Conservation (phyloP, 64 coral and sea anemone genomes). For the Montipora foliosa region DNA sequence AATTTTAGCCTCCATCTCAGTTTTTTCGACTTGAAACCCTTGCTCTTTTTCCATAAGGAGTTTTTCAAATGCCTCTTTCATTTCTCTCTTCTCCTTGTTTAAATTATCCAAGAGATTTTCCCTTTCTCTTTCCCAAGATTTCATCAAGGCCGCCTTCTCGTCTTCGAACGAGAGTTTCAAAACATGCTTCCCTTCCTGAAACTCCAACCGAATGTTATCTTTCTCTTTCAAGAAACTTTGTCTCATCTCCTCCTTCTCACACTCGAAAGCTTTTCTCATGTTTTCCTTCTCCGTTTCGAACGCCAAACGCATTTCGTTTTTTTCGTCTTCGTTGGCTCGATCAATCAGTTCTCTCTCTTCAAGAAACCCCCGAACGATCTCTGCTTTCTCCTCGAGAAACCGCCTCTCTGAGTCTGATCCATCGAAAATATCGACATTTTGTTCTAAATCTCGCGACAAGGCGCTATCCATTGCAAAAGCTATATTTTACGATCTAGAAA, state of each 20-base stretch:
- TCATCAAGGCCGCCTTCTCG: constrained; percentile 78
- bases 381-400: constrained; percentile 92
- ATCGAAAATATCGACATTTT: background rate
- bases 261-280: constrained; percentile 86
- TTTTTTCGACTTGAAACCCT: constrained; percentile 80
- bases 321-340: constrained; percentile 84
- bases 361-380: constrained; percentile 95
- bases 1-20: constrained; percentile 79
- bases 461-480: background rate
- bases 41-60: constrained; percentile 75
- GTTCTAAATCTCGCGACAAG: background rate
- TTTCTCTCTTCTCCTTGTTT: constrained; percentile 87
- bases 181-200: constrained; percentile 97
- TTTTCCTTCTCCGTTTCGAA: constrained; percentile 94
- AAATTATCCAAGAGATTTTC: constrained; percentile 75
- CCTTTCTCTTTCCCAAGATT: constrained; percentile 80
- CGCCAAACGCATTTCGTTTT: constrained; percentile 82
- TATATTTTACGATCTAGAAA: background rate
- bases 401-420: constrained; percentile 36
- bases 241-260: constrained; percentile 94
- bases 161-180: constrained; percentile 95
- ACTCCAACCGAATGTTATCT: constrained; percentile 91
- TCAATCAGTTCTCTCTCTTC: constrained; percentile 86
- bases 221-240: constrained; percentile 94
- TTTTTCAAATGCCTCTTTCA: constrained; percentile 70